A percentile compares a stretch with the other conserved stretches of the same genome.
These are phyloP conservation scores for Cydia fagiglandana DNA, from an alignment of 1,140 invertebrate genomes.

Conservation along the genomic window DNA sequence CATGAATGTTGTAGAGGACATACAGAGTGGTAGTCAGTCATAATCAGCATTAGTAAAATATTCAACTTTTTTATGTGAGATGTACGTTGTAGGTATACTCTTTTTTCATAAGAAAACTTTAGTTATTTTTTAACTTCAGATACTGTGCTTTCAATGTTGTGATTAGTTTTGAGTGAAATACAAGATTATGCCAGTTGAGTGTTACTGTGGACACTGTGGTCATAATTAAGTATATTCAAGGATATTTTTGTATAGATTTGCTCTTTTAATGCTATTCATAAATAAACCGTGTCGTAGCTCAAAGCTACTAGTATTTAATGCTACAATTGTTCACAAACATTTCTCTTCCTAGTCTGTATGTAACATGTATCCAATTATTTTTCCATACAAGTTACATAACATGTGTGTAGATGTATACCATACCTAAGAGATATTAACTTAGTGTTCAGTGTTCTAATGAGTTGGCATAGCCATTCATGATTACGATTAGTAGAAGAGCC, in stretches of 20 bases:
- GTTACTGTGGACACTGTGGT: slow-evolving; percentile 1
- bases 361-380: slow-evolving; percentile 3
- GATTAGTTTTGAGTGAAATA: slow-evolving; percentile 17
- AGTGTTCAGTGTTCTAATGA: slow-evolving; percentile 6
- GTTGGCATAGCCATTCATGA: slow-evolving; percentile 14
- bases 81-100: not conserved
- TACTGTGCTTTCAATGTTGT: slow-evolving; percentile 27
- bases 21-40: slow-evolving; percentile 1
- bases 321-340: not conserved
- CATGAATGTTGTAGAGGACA: slow-evolving; percentile 39
- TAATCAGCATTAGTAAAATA: not conserved
- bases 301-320: slow-evolving; percentile 9
- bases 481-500: too few species aligned
- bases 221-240: slow-evolving; percentile 13
- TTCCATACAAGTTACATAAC: not conserved
- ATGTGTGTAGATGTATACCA: not conserved
- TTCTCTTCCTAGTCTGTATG: slow-evolving; percentile 15
- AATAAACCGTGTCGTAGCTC: not conserved
- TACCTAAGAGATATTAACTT: slow-evolving; percentile 22
- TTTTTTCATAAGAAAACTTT: not conserved
- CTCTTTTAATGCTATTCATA: slow-evolving; percentile 35
- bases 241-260: slow-evolving; percentile 50
- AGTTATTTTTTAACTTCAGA: not conserved
- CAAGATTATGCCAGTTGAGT: slow-evolving; percentile 9
- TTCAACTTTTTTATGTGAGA: slow-evolving; percentile 1